These are phyloP conservation scores for Pocillopora grandis DNA, from an alignment of 92 coral and sea anemone species.

Conservation along the genomic window DNA sequence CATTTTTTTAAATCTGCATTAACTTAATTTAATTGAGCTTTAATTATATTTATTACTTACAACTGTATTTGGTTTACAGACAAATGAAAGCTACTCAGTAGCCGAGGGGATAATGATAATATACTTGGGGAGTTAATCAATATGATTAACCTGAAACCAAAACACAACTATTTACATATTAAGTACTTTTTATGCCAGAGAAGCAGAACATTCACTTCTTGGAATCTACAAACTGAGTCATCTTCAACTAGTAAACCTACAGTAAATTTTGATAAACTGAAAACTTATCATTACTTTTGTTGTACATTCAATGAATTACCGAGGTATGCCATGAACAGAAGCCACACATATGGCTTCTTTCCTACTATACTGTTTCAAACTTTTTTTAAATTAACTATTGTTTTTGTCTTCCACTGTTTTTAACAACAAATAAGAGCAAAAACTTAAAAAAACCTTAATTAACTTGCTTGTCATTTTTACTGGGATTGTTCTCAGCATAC, in stretches of 20 bases:
- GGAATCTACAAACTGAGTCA: not conserved
- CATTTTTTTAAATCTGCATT: not conserved
- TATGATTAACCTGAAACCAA: slow-evolving; percentile 14
- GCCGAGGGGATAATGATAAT: not conserved
- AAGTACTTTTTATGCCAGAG: not conserved
- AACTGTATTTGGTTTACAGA: not conserved
- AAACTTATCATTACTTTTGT: too few species aligned
- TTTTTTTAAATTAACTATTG: not conserved
- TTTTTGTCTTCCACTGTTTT: not conserved
- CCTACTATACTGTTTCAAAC: not conserved
- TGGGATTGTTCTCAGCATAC: slow-evolving; percentile 3
- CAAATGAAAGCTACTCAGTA: slow-evolving; percentile 41
- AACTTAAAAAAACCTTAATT: not conserved
- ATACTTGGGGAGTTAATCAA: not conserved
- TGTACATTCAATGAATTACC: too few species aligned
- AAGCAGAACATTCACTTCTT: not conserved
- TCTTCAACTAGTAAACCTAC: not conserved
- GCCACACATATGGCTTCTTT: not conserved
- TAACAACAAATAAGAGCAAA: too few species aligned
- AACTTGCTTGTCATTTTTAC: not conserved
- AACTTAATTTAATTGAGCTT: not conserved
- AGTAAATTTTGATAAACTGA: not conserved
- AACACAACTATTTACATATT: not conserved
- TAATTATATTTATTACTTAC: not conserved
- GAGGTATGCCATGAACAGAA: not conserved